Conservation (phyloP, 2,113 vertebrate genomes). For the Tetraodon nigroviridis region DNA sequence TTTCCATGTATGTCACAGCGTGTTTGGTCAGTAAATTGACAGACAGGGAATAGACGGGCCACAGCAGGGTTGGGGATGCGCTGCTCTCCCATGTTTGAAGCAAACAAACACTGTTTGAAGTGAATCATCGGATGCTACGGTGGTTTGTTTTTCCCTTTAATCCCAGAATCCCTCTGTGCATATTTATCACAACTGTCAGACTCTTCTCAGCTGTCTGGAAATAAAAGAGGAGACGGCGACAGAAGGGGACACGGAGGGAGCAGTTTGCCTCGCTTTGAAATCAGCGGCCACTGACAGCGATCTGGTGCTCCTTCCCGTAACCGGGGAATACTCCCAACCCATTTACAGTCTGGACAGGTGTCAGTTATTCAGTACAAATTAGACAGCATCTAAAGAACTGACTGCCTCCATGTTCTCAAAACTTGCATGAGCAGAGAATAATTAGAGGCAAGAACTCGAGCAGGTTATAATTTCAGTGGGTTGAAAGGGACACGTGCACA, state of each 20-base stretch:
- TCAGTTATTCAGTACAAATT: slow-evolving; percentile 6
- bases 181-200: slow-evolving; percentile 49
- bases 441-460: slow-evolving; percentile 19
- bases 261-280: too few relatives aligned
- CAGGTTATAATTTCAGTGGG: slow-evolving; percentile 25
- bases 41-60: slow-evolving; percentile 28
- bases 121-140: slow-evolving; percentile 24
- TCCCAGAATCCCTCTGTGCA: slow-evolving; percentile 40
- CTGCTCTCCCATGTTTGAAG: slow-evolving; percentile 36
- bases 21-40: not conserved
- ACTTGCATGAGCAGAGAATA: slow-evolving; percentile 21
- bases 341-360: slow-evolving; percentile 7
- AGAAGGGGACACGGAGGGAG: slow-evolving; percentile 6
- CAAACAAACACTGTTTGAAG: slow-evolving; percentile 45
- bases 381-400: slow-evolving; percentile 1
- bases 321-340: slow-evolving; percentile 2
- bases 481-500: slow-evolving; percentile 20
- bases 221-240: slow-evolving; percentile 6
- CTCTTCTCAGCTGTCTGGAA: slow-evolving; percentile 44
- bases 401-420: slow-evolving; percentile 5
- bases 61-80: slow-evolving; percentile 25
- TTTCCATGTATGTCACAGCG: too few relatives aligned
- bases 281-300: not conserved
- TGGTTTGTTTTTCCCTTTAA: slow-evolving; percentile 45
- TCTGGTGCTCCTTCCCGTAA: slow-evolving; percentile 3